These are phyloP conservation scores for Pheosia gnoma DNA, from an alignment of 2,888 invertebrate species.

Conservation along the genomic window DNA sequence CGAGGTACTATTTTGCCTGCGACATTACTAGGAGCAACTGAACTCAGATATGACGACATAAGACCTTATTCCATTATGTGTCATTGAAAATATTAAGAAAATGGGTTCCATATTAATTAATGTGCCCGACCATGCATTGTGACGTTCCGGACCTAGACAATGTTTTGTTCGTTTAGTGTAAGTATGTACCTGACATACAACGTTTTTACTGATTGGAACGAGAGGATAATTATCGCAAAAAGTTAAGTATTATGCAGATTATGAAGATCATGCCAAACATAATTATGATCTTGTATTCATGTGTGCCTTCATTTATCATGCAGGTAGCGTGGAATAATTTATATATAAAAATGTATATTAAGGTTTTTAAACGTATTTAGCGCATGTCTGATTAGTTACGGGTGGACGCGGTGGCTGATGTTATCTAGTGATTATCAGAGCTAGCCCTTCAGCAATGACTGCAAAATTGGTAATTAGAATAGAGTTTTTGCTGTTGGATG, in stretches of 20 bases:
- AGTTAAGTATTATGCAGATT: conserved; percentile 40
- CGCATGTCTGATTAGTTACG: not conserved
- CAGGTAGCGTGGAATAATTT: not conserved
- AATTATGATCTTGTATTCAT: conserved; percentile 44
- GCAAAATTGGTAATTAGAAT: too few relatives aligned
- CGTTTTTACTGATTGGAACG: conserved; percentile 48
- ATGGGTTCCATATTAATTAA: too few relatives aligned
- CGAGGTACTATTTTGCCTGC: too few relatives aligned
- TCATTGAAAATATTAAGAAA: too few relatives aligned
- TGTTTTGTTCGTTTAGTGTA: not conserved
- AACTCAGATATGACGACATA: too few relatives aligned
- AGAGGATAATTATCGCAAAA: conserved; percentile 56
- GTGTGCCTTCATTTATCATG: conserved; percentile 47
- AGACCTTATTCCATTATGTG: too few relatives aligned
- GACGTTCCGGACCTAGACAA: not conserved
- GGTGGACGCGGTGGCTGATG: not conserved
- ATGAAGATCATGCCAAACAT: conserved; percentile 45
- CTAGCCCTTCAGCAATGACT: too few relatives aligned
- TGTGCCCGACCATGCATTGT: not conserved
- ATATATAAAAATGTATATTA: not conserved
- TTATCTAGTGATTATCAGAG: not conserved
- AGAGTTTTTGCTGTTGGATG: too few relatives aligned
- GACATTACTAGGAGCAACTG: too few relatives aligned
- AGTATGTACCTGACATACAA: conserved; percentile 15
- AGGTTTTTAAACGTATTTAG: not conserved